Evolutionary conservation across 2,113 vertebrate genomes (phyloP).

Genomic region (Spermophilus dauricus): DNA sequence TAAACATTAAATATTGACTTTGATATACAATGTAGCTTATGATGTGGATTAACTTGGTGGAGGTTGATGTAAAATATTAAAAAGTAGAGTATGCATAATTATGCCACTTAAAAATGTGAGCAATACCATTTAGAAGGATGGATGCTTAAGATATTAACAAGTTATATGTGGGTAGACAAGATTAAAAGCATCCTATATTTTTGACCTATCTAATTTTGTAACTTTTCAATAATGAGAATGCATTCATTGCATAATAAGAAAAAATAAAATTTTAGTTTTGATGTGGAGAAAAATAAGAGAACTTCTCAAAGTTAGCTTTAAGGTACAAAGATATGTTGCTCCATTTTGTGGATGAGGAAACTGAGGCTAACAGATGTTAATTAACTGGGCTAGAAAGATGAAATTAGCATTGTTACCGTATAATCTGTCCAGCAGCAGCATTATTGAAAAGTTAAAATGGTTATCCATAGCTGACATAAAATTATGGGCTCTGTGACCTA

Average conservation of each 20-base stretch:
- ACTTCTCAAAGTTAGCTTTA: conserved; percentile 21
- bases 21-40: neutral
- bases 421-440: neutral
- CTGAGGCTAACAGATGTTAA: neutral
- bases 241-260: neutral
- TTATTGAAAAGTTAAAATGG: conserved; percentile 43
- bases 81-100: neutral
- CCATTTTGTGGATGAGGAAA: neutral
- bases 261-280: neutral
- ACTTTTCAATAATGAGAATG: conserved; percentile 45
- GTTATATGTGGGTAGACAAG: neutral
- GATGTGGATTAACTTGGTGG: neutral
- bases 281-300: neutral
- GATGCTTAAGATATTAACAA: neutral
- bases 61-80: neutral
- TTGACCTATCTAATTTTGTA: neutral
- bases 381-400: neutral
- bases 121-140: neutral
- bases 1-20: neutral
- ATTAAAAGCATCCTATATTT: neutral
- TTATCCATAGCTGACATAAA: neutral
- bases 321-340: neutral
- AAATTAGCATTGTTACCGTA: neutral
- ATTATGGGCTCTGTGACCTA: neutral
- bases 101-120: neutral